phyloP scores from a whole-genome alignment of 2,888 invertebrate genomes.

The Thecocarcelia acutangulata region DNA sequence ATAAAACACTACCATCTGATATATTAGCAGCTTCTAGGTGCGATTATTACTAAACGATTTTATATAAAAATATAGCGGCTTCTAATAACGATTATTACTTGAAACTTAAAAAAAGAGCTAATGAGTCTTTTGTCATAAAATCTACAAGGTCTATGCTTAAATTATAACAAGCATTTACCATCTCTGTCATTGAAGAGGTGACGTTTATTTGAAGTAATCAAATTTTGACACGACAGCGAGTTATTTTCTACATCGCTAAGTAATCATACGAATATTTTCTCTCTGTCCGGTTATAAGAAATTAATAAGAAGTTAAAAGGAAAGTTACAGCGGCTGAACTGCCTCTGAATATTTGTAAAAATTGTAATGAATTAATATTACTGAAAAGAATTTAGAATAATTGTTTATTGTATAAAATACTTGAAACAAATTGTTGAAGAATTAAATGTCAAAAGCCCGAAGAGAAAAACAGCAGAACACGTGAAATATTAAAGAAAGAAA shows the following conservation, averaged over 20 bases:
- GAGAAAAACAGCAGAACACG: conserved; percentile 56
- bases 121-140: too few species aligned
- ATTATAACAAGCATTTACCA: background rate
- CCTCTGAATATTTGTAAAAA: conserved; percentile 11
- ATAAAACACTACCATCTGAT: too few species aligned
- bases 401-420: conserved; percentile 10
- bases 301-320: conserved; percentile 10
- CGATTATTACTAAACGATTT: too few species aligned
- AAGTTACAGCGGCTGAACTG: conserved; percentile 40
- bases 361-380: conserved; percentile 21
- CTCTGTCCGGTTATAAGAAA: conserved; percentile 52
- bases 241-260: conserved; percentile 31
- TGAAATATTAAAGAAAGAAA: conserved; percentile 36
- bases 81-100: too few species aligned
- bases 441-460: background rate
- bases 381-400: conserved; percentile 11
- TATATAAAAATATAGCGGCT: too few species aligned
- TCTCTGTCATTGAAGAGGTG: background rate
- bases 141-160: too few species aligned
- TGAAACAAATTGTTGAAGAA: conserved; percentile 23
- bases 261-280: conserved; percentile 43
- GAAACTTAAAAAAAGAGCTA: too few species aligned
- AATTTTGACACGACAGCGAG: conserved; percentile 20
- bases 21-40: too few species aligned
- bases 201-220: conserved; percentile 11